Evolutionary conservation across 2,888 invertebrate genomes (phyloP), one percentile per base, ranked within the genome.

Genomic region (Bombylius discolor): DNA sequence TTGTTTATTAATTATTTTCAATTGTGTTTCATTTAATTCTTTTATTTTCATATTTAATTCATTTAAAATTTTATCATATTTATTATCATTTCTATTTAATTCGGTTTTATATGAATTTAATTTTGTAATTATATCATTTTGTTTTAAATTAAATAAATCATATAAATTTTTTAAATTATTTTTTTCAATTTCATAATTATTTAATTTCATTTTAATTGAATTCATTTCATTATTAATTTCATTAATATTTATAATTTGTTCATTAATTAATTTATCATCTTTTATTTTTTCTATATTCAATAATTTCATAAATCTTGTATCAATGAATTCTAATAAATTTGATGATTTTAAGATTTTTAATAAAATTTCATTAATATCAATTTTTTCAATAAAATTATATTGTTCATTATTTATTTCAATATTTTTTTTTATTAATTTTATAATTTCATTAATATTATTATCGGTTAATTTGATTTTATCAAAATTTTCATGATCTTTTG

Each of bases 141-240:
- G 72, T 0, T 62, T 62, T 4, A 64, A 58, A 48, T 67, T 67
- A 23, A 73, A 54, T 4, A 61, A 63, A 50, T 66, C 65, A 4
- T 72, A 66, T 3, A 70, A 70, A 49, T 64, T 64, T 47, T 71
- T 67, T 6, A 72, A 59, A 57, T 68, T 65, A 4, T 67, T 64
- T 58, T 72, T 69, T 57, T 70, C 70, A 0, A 76, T 74, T 59
- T 77, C 76, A 53, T 79, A 70, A 53, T 77, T 76, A 0, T 75
- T 70, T 7, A 81, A 68, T 59, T 81, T 78, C 9, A 76, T 69
- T 63, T 81, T 80, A 57, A 84, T 77, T 57, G 72, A 73, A 47
- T 77, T 76, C 6, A 84, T 73, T 61, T 80, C 79, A 4, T 69
- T 68, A 58, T 79, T 77, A 1, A 80, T 73, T 56, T 76, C 77